These are phyloP conservation scores for honey bee (Apis mellifera) DNA, from an alignment of 1,140 invertebrate genomes.

Conservation along the genomic window Amel_HAv3.1 CM009931.2:23720001-23720500, in stretches of 20 bases:
- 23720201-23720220: background rate
- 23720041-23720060: background rate
- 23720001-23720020: background rate
- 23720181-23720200: constrained; percentile 34
- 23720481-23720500: background rate
- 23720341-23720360: constrained; percentile 44
- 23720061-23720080: background rate
- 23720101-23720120: background rate
- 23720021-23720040: background rate
- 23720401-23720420: constrained; percentile 2
- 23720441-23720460: constrained; percentile 16
- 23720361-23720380: constrained; percentile 36
- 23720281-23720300: constrained; percentile 46
- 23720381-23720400: constrained; percentile 24
- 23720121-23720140: background rate
- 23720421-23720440: constrained; percentile 22
- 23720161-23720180: background rate
- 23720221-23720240: background rate
- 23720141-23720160: background rate
- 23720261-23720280: constrained; percentile 39
- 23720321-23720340: constrained; percentile 33
- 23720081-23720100: background rate
- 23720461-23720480: background rate
- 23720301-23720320: constrained; percentile 1
- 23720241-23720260: constrained; percentile 31